phyloP scores from a whole-genome alignment of 2,888 invertebrate species.

The Sympetrum striolatum region DNA sequence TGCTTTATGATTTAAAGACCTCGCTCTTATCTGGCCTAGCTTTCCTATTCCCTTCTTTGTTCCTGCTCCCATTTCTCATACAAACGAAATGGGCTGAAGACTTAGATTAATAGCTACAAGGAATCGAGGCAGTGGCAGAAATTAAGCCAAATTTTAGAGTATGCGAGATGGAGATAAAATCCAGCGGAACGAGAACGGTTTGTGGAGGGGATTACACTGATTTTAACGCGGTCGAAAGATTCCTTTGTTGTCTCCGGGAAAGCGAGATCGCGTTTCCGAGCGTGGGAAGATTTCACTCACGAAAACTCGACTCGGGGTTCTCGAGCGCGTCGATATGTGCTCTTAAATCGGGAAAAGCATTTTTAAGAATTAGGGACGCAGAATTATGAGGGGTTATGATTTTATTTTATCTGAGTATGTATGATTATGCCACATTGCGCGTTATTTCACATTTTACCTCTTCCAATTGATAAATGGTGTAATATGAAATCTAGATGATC shows the following conservation, averaged over 20 bases:
- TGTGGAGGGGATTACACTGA: neutral
- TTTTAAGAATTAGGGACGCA: no score
- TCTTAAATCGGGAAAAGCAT: no score
- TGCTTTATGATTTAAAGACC: no score
- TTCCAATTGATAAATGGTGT: no score
- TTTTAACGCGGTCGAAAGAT: neutral
- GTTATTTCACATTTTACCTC: no score
- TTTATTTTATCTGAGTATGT: no score
- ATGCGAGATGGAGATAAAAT: neutral
- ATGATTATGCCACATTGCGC: no score
- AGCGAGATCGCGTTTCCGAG: neutral
- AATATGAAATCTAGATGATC: no score
- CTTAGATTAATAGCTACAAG: neutral
- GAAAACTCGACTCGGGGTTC: neutral
- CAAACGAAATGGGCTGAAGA: neutral
- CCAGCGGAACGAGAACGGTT: neutral
- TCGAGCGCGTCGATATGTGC: neutral
- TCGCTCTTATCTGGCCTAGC: neutral
- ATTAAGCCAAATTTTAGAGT: neutral
- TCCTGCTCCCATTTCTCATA: neutral
- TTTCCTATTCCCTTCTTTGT: neutral
- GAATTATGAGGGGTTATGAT: no score
- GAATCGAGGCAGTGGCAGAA: neutral
- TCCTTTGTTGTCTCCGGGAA: slow-evolving; percentile 13
- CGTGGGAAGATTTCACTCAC: neutral